A percentile compares a stretch with the other conserved stretches of the same genome.
Evolutionary conservation across 2,797 vertebrate species (phyloP).

Genomic region (Mus minutoides): DNA sequence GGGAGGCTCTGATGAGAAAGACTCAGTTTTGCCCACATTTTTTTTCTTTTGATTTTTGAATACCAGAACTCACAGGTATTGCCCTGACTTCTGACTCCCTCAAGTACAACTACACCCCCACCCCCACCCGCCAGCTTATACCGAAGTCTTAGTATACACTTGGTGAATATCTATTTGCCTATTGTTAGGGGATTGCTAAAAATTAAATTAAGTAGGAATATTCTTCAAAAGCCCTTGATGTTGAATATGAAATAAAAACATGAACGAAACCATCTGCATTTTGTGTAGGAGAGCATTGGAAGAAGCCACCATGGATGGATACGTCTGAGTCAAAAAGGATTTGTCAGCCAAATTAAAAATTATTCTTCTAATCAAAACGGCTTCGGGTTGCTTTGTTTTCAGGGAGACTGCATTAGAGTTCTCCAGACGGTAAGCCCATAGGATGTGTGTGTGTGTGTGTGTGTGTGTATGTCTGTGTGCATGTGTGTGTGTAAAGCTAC

Average conservation of each 20-base stretch:
- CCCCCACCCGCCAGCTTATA: not conserved
- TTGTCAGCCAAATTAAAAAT: too few species aligned
- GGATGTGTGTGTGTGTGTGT: not conserved
- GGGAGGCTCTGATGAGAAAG: not conserved
- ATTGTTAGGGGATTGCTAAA: not conserved
- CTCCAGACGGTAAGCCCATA: not conserved
- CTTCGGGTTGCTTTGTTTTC: not conserved
- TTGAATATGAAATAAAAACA: conserved; percentile 27
- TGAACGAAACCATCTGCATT: not conserved
- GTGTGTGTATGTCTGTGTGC: not conserved
- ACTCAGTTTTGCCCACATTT: not conserved
- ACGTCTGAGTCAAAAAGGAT: not conserved
- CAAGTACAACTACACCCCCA: not conserved
- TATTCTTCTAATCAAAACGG: not conserved
- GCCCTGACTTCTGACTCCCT: not conserved
- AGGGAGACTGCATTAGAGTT: not conserved
- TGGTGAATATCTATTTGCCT: not conserved
- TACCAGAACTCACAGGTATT: not conserved
- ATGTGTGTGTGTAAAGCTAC: not conserved
- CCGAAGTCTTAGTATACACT: not conserved
- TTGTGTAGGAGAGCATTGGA: not conserved
- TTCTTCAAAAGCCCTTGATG: conserved; percentile 29
- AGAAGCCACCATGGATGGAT: not conserved
- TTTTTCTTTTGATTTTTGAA: not conserved
- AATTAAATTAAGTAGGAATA: not conserved